Base-by-base conservation (phyloP, 2,113 vertebrate genomes). In the Athene cunicularia region DNA sequence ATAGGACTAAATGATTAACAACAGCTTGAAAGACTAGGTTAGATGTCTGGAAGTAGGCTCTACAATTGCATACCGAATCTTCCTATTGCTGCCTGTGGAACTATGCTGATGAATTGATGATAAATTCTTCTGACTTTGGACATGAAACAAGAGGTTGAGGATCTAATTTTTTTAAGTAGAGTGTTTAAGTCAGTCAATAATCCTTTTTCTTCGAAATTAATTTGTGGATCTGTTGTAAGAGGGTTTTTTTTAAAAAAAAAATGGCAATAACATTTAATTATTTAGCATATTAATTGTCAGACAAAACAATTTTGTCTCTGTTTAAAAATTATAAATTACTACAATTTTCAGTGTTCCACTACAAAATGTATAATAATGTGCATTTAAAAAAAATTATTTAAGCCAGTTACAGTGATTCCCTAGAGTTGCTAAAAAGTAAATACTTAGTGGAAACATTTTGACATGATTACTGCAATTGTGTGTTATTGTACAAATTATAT, bases 361-460 rank as follows among this genome's bases (percentile, higher is more conserved):
- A 45, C 32, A 96, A 80, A 76, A 75, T 27, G 2, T 76, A 17
- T 75, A 70, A 67, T 92, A 84, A 63, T 41, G n/a, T 72, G 11
- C 20, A 8, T 23, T 81, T 68, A 35, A 14, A 2, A 80, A 33
- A 10, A 37, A 35, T 23, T 24, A 21, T 52, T 81, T 71, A 47
- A 68, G 41, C 14, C 28, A 58, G 32, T 90, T 82, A 80, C 12
- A 75, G 17, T 72, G 50, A 77, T 77, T 67, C 33, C 33, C 7
- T 87, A 11, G 80, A 74, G 37, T 33, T 86, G 5, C 50, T 83
- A 67, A 53, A 70, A 97, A 55, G 17, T 68, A 68, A 86, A 77
- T 76, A 55, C 28, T 96, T 90, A 86, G n/a, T 88, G 94, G 21
- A 95, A 97, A 68, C 19, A 84, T 79, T 96, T 80, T 72, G 53